These are phyloP conservation scores for Zaprionus taronus DNA, from an alignment of 1,140 invertebrate species.

Conservation along the genomic window DNA sequence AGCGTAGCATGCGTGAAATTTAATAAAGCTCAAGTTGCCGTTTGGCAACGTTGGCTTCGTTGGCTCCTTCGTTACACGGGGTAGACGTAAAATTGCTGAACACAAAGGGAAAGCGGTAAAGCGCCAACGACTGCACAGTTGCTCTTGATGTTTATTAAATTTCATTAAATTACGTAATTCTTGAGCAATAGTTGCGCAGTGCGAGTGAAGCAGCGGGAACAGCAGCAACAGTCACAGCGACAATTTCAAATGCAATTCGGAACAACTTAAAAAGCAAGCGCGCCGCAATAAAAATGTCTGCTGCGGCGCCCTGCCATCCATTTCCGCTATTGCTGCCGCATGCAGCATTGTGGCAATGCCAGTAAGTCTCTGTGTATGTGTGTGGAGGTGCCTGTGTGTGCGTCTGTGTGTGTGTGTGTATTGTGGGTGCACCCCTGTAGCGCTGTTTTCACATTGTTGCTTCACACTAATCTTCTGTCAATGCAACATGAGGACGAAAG, in stretches of 20 bases:
- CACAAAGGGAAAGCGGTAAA: constrained; percentile 24
- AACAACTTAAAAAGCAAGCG: constrained; percentile 80
- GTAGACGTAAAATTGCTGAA: constrained; percentile 1
- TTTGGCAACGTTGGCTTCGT: background rate
- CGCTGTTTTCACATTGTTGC: constrained; percentile 81
- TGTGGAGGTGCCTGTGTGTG: constrained; percentile 4
- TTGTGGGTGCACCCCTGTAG: constrained; percentile 53
- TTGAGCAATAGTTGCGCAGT: constrained; percentile 54
- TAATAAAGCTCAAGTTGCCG: constrained; percentile 74
- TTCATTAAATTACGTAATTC: constrained; percentile 80
- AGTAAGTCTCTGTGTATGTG: constrained; percentile 22
- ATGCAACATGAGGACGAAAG: constrained; percentile 77
- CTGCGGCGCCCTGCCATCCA: constrained; percentile 56
- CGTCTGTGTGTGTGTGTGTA: constrained; percentile 22
- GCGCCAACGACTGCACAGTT: constrained; percentile 51
- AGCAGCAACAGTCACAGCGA: constrained; percentile 47
- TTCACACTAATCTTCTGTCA: constrained; percentile 82
- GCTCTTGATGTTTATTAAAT: constrained; percentile 81
- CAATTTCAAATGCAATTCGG: constrained; percentile 77
- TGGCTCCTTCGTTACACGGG: background rate
- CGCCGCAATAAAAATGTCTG: constrained; percentile 80
- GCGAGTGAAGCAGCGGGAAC: constrained; percentile 17
- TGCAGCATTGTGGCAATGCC: constrained; percentile 9
- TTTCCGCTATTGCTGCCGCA: constrained; percentile 50
- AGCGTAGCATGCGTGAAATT: constrained; percentile 76